A percentile compares a stretch with the other conserved stretches of the same genome.
Conservation (phyloP, 1,140 invertebrate species). For the Meloidogyne exigua region DNA sequence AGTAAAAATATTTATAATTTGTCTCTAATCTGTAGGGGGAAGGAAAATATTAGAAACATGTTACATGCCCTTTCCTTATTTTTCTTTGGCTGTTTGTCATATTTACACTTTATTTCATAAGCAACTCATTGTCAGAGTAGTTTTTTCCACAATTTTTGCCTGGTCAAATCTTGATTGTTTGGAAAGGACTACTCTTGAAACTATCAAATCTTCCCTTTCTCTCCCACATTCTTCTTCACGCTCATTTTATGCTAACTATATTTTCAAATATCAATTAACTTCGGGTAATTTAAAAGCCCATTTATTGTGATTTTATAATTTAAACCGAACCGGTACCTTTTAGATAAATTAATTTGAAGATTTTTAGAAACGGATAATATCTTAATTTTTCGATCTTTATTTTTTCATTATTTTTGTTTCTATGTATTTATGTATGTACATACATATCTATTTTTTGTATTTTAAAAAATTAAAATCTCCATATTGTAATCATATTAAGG, state of each 20-base stretch:
- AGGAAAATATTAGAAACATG: no score
- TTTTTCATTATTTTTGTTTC: background rate
- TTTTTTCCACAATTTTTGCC: no score
- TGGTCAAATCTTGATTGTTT: no score
- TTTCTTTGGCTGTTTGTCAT: background rate
- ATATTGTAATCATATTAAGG: background rate
- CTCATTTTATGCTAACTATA: background rate
- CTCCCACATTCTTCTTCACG: background rate
- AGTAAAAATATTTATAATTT: background rate
- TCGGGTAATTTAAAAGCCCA: background rate
- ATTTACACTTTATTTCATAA: no score
- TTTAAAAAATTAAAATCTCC: background rate
- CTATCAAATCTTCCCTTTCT: background rate
- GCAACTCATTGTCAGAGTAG: no score
- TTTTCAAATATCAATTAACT: background rate
- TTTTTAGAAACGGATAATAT: background rate
- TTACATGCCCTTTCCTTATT: no score
- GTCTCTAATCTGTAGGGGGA: no score
- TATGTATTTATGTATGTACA: background rate
- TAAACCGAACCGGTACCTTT: background rate
- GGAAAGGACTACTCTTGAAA: no score
- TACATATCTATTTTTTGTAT: background rate
- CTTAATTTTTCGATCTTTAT: background rate
- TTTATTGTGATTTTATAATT: background rate
- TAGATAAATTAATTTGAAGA: background rate